Conservation (phyloP, 2,113 vertebrate species). For the Oenanthe oenanthe region DNA sequence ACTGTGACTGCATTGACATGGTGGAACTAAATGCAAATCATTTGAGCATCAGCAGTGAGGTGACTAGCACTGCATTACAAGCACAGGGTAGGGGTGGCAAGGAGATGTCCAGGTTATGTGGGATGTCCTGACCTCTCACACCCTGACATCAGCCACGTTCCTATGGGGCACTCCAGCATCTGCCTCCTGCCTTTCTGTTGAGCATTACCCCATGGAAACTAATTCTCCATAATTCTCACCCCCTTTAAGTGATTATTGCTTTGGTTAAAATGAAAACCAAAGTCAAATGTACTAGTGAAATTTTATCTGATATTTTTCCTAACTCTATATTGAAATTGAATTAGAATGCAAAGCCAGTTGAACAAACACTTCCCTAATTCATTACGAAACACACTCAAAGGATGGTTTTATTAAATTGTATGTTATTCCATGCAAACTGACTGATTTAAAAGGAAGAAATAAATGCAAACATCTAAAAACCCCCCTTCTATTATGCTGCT, state of each 20-base stretch:
- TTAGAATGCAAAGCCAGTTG: background rate
- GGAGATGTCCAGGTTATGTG: background rate
- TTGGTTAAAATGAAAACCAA: background rate
- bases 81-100: background rate
- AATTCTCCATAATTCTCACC: accelerated
- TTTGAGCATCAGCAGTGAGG: background rate
- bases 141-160: background rate
- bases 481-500: background rate
- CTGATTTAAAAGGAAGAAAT: background rate
- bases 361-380: background rate
- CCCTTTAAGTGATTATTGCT: background rate
- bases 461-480: background rate
- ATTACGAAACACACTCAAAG: background rate
- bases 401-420: slow-evolving; percentile 32
- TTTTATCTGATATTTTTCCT: background rate
- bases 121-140: background rate
- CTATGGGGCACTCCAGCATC: background rate
- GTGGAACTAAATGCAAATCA: background rate
- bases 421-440: slow-evolving; percentile 18
- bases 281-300: background rate
- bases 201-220: background rate
- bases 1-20: background rate
- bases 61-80: background rate
- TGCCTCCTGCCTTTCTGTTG: background rate
- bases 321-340: background rate